phyloP scores from a whole-genome alignment of 2,113 vertebrate genomes.

The Oceanites oceanicus region DNA sequence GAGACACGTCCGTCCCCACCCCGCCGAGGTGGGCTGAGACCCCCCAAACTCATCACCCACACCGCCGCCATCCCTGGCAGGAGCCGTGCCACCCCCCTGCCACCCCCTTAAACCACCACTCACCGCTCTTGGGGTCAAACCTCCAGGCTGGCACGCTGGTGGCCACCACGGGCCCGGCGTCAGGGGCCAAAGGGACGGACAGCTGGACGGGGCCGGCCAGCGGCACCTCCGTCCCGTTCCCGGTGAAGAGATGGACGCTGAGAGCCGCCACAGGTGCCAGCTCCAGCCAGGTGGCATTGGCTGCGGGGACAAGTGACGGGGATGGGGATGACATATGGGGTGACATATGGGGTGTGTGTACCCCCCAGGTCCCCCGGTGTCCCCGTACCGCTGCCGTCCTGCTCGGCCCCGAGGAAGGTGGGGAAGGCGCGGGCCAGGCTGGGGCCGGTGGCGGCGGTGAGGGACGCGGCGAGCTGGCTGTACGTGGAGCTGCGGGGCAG shows the following conservation, averaged over 20 bases:
- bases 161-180: not conserved
- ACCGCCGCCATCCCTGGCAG: rapidly evolving
- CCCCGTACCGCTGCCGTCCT: conserved; percentile 82
- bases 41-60: not conserved
- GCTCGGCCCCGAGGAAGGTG: conserved; percentile 87
- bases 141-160: conserved; percentile 10
- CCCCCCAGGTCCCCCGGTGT: not conserved
- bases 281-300: conserved; percentile 41
- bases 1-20: not conserved
- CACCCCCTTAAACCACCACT: conserved; percentile 23
- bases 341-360: rapidly evolving
- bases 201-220: conserved; percentile 24
- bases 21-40: not conserved
- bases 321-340: not conserved
- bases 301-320: not conserved
- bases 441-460: conserved; percentile 87
- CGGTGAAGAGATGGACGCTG: conserved; percentile 23
- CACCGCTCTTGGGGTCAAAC: conserved; percentile 34
- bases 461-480: conserved; percentile 84
- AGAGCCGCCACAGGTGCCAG: conserved; percentile 25
- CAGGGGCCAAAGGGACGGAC: not conserved
- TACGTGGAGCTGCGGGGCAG: conserved; percentile 85
- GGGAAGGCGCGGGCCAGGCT: conserved; percentile 88
- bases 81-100: not conserved
- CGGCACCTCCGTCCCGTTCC: conserved; percentile 26